Conservation (phyloP, 2,797 vertebrate species). For the Sebastes jordani region DNA sequence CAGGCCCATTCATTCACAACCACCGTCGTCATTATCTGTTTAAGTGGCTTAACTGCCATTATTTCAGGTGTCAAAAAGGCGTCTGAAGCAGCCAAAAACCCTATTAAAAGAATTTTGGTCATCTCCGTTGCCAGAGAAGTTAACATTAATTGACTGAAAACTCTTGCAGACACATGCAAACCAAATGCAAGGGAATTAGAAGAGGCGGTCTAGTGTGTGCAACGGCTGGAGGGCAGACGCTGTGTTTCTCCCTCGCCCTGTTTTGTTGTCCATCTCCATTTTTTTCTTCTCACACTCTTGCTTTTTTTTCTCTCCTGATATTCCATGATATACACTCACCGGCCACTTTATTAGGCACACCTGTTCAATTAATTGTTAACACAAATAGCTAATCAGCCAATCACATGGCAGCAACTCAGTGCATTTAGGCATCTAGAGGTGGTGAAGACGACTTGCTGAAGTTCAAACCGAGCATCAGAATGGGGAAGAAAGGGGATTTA, state of each 20-base stretch:
- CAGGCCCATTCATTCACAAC: slow-evolving; percentile 22
- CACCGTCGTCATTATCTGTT: slow-evolving; percentile 18
- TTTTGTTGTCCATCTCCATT: neutral
- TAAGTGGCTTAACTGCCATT: slow-evolving; percentile 14
- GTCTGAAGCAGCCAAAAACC: neutral
- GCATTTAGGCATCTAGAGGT: too few relatives aligned
- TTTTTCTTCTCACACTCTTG: neutral
- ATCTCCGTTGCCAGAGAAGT: neutral
- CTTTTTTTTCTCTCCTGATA: neutral
- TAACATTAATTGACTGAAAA: slow-evolving; percentile 5
- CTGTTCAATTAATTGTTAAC: too few relatives aligned
- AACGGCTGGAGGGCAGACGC: slow-evolving; percentile 5
- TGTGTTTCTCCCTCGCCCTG: neutral
- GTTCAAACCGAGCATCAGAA: too few relatives aligned
- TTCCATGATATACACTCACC: neutral
- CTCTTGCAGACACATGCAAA: slow-evolving; percentile 11
- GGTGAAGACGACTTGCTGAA: too few relatives aligned
- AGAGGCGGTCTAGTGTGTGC: slow-evolving; percentile 4
- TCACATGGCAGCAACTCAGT: too few relatives aligned
- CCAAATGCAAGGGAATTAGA: neutral
- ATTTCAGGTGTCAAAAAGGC: slow-evolving; percentile 24
- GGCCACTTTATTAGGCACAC: too few relatives aligned
- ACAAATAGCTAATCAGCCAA: too few relatives aligned
- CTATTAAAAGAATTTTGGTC: slow-evolving; percentile 5
- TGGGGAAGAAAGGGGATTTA: too few relatives aligned